phyloP scores from a whole-genome alignment of 2,797 vertebrate genomes.

The Apogon hyalosoma region DNA sequence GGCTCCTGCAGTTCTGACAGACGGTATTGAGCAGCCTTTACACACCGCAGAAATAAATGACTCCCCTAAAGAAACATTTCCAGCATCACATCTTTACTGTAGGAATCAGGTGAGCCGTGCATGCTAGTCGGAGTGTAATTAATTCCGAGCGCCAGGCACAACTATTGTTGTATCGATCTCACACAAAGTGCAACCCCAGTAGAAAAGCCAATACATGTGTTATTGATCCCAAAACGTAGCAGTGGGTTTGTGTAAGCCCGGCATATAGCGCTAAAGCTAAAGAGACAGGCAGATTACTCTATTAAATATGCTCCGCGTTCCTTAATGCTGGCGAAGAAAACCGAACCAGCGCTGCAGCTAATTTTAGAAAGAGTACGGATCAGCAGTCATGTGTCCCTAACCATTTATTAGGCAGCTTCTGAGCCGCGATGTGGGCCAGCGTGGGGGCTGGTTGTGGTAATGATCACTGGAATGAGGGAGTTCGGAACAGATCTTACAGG shows the following conservation, averaged over 20 bases:
- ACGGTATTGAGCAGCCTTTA: conserved; percentile 23
- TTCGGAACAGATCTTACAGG: too few relatives aligned
- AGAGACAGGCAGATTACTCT: conserved; percentile 22
- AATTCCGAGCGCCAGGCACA: conserved; percentile 44
- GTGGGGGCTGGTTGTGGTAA: too few relatives aligned
- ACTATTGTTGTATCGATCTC: conserved; percentile 60
- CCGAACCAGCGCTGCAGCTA: background rate
- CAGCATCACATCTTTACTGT: conserved; percentile 25
- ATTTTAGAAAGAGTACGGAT: background rate
- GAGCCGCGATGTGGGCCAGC: too few relatives aligned
- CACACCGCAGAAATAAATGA: conserved; percentile 34
- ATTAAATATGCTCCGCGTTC: background rate
- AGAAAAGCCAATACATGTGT: conserved; percentile 58
- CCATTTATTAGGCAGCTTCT: too few relatives aligned
- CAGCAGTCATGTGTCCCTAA: too few relatives aligned
- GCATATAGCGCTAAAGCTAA: conserved; percentile 21
- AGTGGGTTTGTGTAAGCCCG: conserved; percentile 7
- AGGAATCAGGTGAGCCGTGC: conserved; percentile 29
- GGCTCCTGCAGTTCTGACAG: conserved; percentile 5
- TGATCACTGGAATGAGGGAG: too few relatives aligned
- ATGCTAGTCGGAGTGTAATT: conserved; percentile 40
- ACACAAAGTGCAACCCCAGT: conserved; percentile 47
- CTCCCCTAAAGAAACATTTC: conserved; percentile 50
- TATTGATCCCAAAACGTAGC: conserved; percentile 64
- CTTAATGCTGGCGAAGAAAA: too few relatives aligned